Conservation (phyloP, 2,888 invertebrate species). For the Gonocerus acuteangulatus region DNA sequence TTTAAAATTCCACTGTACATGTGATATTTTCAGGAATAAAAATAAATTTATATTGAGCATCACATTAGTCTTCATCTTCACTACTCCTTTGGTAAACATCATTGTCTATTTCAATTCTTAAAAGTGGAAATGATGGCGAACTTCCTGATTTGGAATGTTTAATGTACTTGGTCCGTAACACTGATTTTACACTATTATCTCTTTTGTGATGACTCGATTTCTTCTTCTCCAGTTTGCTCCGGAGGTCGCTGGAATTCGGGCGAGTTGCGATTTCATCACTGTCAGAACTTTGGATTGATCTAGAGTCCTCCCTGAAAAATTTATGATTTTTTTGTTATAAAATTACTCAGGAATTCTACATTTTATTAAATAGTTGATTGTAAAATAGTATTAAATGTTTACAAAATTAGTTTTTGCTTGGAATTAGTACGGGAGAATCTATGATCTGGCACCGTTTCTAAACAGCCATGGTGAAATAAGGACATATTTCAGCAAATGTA, state of each 20-base stretch:
- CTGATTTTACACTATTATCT: constrained; percentile 10
- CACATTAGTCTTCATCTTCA: constrained; percentile 5
- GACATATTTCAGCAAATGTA: too few species aligned
- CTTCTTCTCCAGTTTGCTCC: constrained; percentile 25
- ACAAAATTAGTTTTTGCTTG: too few species aligned
- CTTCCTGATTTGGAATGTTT: constrained; percentile 8
- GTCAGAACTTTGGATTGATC: constrained; percentile 38
- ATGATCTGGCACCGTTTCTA: too few species aligned
- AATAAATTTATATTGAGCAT: background rate
- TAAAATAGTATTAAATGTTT: too few species aligned
- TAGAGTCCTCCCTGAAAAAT: constrained; percentile 13
- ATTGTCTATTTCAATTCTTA: constrained; percentile 38
- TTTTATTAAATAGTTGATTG: too few species aligned
- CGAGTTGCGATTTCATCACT: constrained; percentile 37
- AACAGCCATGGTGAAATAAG: too few species aligned
- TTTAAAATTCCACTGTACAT: too few species aligned
- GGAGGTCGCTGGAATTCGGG: constrained; percentile 15
- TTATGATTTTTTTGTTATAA: too few species aligned
- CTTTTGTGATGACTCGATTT: background rate
- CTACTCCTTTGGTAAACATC: constrained; percentile 36
- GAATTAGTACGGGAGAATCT: too few species aligned
- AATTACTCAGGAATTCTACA: too few species aligned
- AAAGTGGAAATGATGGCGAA: constrained; percentile 18
- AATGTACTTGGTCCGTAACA: constrained; percentile 21
- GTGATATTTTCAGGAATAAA: too few species aligned